Base-by-base conservation (phyloP, 2,888 invertebrate species). In the Meliscaeva auricollis region DNA sequence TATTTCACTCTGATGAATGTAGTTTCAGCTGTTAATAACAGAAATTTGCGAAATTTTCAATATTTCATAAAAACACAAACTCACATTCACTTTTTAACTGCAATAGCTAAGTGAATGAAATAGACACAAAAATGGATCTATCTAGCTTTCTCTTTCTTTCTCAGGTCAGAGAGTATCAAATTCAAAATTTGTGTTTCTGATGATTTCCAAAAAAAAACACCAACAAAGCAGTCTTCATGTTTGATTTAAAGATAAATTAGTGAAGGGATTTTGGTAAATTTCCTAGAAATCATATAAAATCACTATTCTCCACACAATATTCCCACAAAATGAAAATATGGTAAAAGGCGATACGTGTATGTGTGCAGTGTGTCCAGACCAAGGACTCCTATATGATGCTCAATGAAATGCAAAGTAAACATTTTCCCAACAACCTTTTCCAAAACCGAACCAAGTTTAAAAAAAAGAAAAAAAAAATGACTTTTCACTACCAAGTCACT, bases 231-330 rank as follows among this genome's bases (percentile, higher is more conserved):
- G 1, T 26, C n/a, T 20, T 15, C 41, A 35, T 80, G 75, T 80
- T 84, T 76, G 84, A 80, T 84, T 84, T 80, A 84, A 84, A 84
- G 80, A 84, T 84, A 84, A 84, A 84, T 84, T 84, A 85, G 81
- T 77, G 77, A 81, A 85, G 73, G 81, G 76, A 77, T 76, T 81
- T 85, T 77, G 81, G 85, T 77, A 76, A 85, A 81, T 85, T 81
- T 85, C 77, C 72, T 77, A 81, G 68, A 77, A 73, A 76, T 56
- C 69, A 9, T 6, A 35, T 20, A 73, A 77, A 75, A 80, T 58
- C 72, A 38, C 35, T 84, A 30, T 38, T 46, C 22, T 13, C 3
- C 6, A 26, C 26, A 26, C 26, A 26, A n/a, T n/a, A n/a, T n/a
- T n/a, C 26, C 2, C 26, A 26, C 26, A 26, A 26, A 26, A 26